Evolutionary conservation across 2,888 invertebrate genomes (phyloP).

Genomic region (Chloroclystis v-ata): DNA sequence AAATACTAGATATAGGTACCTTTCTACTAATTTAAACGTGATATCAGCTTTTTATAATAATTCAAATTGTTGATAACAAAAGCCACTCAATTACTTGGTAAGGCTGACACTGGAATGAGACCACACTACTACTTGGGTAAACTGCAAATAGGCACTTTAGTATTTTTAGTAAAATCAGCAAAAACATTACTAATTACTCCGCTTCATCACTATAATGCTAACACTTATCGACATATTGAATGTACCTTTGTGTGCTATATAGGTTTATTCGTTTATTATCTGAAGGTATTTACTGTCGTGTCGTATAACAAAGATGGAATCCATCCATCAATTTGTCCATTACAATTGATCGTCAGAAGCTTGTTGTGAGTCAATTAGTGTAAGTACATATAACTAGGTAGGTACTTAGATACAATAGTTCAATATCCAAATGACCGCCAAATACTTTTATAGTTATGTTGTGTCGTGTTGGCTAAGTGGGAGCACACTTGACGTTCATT

Average conservation of each 20-base stretch:
- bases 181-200: not conserved
- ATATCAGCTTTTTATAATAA: too few relatives aligned
- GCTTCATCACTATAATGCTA: too few relatives aligned
- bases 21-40: too few relatives aligned
- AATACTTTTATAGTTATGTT: too few relatives aligned
- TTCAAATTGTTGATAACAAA: not conserved
- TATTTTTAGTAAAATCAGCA: constrained; percentile 1
- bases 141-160: constrained; percentile 2
- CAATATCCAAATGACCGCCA: not conserved
- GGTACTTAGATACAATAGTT: not conserved
- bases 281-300: not conserved
- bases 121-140: not conserved
- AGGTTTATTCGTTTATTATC: too few relatives aligned
- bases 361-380: not conserved
- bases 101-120: constrained; percentile 8
- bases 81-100: too few relatives aligned
- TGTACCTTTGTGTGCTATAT: too few relatives aligned
- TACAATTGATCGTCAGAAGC: constrained; percentile 3
- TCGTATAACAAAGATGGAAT: not conserved
- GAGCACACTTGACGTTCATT: too few relatives aligned
- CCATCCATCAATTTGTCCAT: not conserved
- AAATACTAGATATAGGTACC: too few relatives aligned
- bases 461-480: too few relatives aligned
- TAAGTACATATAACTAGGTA: too few relatives aligned
- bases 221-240: too few relatives aligned